A percentile compares a stretch with the other conserved stretches of the same genome.
Conservation (phyloP, 2,888 invertebrate species). For the Smittia sp. region DNA sequence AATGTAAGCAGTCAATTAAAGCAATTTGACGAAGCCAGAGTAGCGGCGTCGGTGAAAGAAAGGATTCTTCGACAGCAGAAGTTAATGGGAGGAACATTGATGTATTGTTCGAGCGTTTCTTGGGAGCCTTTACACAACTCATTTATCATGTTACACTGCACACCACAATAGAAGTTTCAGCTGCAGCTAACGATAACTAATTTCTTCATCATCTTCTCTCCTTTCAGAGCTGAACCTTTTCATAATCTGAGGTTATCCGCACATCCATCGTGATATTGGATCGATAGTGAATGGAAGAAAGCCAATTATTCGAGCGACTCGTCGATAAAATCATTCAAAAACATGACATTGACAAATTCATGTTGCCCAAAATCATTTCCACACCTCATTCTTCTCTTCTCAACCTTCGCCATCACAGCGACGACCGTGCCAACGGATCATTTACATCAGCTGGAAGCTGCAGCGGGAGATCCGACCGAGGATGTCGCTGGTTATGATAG, state of each 20-base stretch:
- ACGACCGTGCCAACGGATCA: neutral
- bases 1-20: slow-evolving; percentile 39
- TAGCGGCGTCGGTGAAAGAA: neutral
- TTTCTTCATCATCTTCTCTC: neutral
- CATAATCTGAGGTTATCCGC: neutral
- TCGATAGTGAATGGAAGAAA: neutral
- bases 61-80: neutral
- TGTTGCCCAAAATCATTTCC: slow-evolving; percentile 33
- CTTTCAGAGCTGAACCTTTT: neutral
- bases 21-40: slow-evolving; percentile 27
- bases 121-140: neutral
- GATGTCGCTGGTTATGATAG: slow-evolving; percentile 26
- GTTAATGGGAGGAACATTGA: neutral
- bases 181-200: neutral
- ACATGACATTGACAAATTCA: slow-evolving; percentile 38
- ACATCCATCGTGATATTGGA: neutral
- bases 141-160: slow-evolving; percentile 6
- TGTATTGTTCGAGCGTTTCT: neutral
- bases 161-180: neutral
- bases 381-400: slow-evolving; percentile 32
- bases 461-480: neutral
- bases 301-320: neutral
- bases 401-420: slow-evolving; percentile 15
- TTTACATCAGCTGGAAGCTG: slow-evolving; percentile 4
- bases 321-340: slow-evolving; percentile 36